Conservation (phyloP, 2,888 invertebrate genomes). For the Crocallis elinguaria region DNA sequence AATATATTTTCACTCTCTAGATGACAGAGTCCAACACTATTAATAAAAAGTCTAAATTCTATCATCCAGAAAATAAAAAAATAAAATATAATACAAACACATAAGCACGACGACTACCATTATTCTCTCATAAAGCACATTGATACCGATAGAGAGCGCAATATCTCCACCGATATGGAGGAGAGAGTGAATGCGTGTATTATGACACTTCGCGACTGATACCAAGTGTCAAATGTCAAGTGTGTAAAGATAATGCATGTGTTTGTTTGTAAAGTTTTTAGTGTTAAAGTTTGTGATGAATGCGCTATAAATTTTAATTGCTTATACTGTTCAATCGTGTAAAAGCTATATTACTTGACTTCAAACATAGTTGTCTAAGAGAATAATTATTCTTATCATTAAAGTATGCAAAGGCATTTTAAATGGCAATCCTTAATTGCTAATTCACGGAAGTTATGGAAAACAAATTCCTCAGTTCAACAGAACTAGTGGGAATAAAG, state of each 20-base stretch:
- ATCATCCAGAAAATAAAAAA: too few relatives aligned
- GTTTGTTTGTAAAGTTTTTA: slow-evolving; percentile 37
- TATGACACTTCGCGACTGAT: slow-evolving; percentile 60
- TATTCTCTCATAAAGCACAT: slow-evolving; percentile 23
- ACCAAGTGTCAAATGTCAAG: slow-evolving; percentile 57
- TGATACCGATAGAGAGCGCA: slow-evolving; percentile 20
- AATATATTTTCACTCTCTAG: too few relatives aligned
- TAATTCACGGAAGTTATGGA: too few relatives aligned
- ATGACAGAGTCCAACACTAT: too few relatives aligned
- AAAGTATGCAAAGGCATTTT: too few relatives aligned
- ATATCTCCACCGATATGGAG: slow-evolving; percentile 40
- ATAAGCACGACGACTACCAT: slow-evolving; percentile 34
- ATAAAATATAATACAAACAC: neutral
- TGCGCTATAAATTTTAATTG: slow-evolving; percentile 6
- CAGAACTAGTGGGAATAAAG: too few relatives aligned
- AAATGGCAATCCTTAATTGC: too few relatives aligned
- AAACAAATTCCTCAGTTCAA: too few relatives aligned
- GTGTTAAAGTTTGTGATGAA: slow-evolving; percentile 7
- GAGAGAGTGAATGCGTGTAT: slow-evolving; percentile 58
- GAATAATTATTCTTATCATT: too few relatives aligned
- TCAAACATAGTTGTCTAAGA: too few relatives aligned
- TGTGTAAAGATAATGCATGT: slow-evolving; percentile 41
- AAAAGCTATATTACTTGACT: too few relatives aligned
- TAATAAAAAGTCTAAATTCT: too few relatives aligned
- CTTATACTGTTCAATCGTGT: neutral